These are phyloP conservation scores for Masticophis lateralis DNA, from an alignment of 2,797 vertebrate species.

Conservation along the genomic window DNA sequence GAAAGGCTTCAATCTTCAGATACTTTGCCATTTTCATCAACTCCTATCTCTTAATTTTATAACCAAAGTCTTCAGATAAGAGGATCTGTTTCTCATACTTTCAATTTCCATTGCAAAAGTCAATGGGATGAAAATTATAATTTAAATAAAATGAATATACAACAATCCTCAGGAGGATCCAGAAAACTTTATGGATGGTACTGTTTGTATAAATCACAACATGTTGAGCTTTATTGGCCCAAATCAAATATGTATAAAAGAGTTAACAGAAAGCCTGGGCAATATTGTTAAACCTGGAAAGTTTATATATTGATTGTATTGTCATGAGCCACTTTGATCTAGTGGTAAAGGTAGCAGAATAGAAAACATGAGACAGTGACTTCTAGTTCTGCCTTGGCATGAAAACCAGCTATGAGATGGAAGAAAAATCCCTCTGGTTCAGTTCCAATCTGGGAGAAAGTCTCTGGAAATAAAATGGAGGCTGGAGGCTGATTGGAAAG, in stretches of 20 bases:
- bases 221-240: background rate
- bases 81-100: background rate
- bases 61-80: background rate
- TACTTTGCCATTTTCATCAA: background rate
- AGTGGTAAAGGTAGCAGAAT: no score
- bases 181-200: background rate
- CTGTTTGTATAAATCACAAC: background rate
- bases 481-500: no score
- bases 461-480: no score
- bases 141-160: no score
- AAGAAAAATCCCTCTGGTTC: no score
- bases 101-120: background rate
- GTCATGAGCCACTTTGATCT: background rate
- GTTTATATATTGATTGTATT: background rate
- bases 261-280: background rate
- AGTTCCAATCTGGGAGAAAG: no score
- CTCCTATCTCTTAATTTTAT: background rate
- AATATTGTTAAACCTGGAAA: background rate
- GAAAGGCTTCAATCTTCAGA: background rate
- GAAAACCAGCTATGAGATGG: background rate
- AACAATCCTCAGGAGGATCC: background rate
- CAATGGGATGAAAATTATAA: background rate
- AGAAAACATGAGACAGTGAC: no score
- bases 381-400: background rate
- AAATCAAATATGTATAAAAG: background rate